phyloP scores from a whole-genome alignment of 2,888 invertebrate genomes.

The Torymus tubicola region DNA sequence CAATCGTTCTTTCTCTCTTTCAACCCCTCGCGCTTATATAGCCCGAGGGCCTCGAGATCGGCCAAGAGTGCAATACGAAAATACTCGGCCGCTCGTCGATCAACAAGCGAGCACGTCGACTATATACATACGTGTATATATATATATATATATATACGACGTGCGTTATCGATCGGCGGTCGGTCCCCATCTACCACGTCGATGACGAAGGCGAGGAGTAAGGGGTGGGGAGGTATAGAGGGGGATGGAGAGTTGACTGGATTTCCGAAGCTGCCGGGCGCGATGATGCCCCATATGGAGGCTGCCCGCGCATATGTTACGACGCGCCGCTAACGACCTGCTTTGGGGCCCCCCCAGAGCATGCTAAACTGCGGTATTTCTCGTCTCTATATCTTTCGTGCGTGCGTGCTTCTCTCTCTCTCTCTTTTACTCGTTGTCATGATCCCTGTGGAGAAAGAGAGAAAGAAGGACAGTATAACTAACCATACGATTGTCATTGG shows the following conservation, averaged over 20 bases:
- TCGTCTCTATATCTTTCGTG: slow-evolving; percentile 55
- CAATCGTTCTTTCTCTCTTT: neutral
- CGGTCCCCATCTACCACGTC: slow-evolving; percentile 26
- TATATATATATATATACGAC: neutral
- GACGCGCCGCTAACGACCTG: slow-evolving; percentile 76
- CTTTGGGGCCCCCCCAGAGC: slow-evolving; percentile 69
- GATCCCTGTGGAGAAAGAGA: slow-evolving; percentile 63
- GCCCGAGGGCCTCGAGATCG: slow-evolving; percentile 17
- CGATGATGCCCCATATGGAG: slow-evolving; percentile 74
- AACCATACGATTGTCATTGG: slow-evolving; percentile 72
- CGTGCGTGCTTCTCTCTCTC: slow-evolving; percentile 43
- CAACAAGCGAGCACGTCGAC: slow-evolving; percentile 30
- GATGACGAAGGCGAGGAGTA: neutral
- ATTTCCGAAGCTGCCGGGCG: slow-evolving; percentile 16
- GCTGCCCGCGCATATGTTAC: slow-evolving; percentile 76
- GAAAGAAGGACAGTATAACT: slow-evolving; percentile 69
- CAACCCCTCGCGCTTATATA: neutral
- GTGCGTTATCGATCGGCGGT: slow-evolving; percentile 33
- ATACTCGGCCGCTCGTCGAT: slow-evolving; percentile 47
- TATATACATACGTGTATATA: neutral
- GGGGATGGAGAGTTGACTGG: slow-evolving; percentile 21
- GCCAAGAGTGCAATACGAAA: slow-evolving; percentile 47
- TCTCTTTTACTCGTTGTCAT: neutral
- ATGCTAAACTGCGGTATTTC: slow-evolving; percentile 73
- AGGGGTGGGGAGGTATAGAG: neutral